Conservation (phyloP, 2,797 vertebrate genomes). For the Anguilla pacifica region DNA sequence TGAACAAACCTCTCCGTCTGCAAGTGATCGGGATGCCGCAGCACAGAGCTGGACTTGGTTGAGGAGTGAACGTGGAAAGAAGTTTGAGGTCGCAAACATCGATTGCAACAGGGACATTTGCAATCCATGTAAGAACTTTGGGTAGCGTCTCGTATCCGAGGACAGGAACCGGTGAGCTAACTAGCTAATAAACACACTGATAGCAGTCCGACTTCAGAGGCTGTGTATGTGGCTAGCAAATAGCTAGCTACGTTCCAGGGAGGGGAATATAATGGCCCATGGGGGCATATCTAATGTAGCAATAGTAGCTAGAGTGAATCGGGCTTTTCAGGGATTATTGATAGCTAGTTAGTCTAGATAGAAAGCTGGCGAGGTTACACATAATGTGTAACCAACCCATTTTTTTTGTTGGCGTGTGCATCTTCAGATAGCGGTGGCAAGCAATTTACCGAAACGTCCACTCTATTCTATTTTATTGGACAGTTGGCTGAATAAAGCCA, state of each 20-base stretch:
- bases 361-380: background rate
- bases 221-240: slow-evolving; percentile 6
- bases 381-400: background rate
- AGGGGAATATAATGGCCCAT: background rate
- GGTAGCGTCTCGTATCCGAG: slow-evolving; percentile 34
- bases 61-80: slow-evolving; percentile 34
- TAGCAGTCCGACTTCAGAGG: slow-evolving; percentile 31
- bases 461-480: background rate
- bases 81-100: background rate
- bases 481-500: background rate
- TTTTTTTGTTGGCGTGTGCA: background rate
- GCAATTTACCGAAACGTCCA: background rate
- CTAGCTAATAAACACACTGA: slow-evolving; percentile 40
- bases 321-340: background rate
- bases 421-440: background rate
- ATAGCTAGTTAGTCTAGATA: background rate
- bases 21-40: slow-evolving; percentile 64
- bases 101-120: slow-evolving; percentile 36
- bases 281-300: slow-evolving; percentile 15
- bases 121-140: slow-evolving; percentile 42
- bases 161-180: slow-evolving; percentile 65
- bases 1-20: slow-evolving; percentile 89
- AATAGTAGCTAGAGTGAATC: background rate
- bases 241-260: slow-evolving; percentile 23
- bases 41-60: slow-evolving; percentile 41